Base-by-base conservation (phyloP, 1,140 invertebrate genomes). In the Pseudomyrmex cubaensis region DNA sequence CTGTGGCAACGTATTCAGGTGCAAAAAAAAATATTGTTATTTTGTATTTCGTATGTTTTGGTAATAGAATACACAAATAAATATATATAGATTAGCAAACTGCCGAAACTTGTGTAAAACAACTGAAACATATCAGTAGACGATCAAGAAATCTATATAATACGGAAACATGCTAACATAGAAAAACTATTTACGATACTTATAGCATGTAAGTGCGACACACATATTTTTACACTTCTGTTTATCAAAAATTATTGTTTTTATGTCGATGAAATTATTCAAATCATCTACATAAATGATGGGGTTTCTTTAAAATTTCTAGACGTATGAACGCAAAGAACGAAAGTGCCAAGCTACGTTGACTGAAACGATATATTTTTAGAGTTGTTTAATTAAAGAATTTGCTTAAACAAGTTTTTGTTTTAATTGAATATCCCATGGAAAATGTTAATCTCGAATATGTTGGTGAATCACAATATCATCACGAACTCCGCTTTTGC, bases 121-220 rank as follows among this genome's bases (percentile, higher is more conserved):
- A 25, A 78, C 22, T 78, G 63, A 35, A 70, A 59, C 15, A 9
- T 54, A 7, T 78, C 59, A 22, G 59, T 46, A 25, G 20, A 78
- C 63, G 57, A 70, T 50, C 20, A 59, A 7, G 76, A 78, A 3
- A n/a, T 59, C 12, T 20, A 78, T 12, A 59, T 78, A 59, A 70
- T 70, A 3, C 44, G 9, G 17, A 48, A 15, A 59, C 63, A 78
- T n/a, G 44, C 44, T 17, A 70, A 70, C 66, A 2, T 17, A 1
- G 35, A 25, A 35, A 57, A n/a, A 50, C 2, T 57, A 48, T 20
- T n/a, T 20, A 70, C 76, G 44, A 70, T 15, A 15, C 48, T 5
- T 78, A 0, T 70, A 59, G 44, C 64, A 70, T 50, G 44, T 78
- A 78, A 78, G 57, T 52, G 10, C 3, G 10, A 52, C 2, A 52